Conservation (phyloP, 35 echinoderm and acorn worm genomes). For the Patiria miniata region DNA sequence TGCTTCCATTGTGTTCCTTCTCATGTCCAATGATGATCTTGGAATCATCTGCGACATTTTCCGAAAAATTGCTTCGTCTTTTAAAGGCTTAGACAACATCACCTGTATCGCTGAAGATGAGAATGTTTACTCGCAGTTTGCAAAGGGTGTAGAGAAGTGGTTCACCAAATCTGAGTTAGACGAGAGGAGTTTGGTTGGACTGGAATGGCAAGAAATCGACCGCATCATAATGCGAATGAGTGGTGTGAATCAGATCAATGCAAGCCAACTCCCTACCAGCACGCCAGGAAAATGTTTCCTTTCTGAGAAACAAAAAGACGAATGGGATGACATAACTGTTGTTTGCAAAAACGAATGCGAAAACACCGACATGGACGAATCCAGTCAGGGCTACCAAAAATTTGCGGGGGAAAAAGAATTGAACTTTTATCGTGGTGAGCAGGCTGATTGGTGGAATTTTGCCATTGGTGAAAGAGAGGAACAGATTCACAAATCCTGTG, state of each 20-base stretch:
- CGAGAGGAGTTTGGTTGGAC: slow-evolving; percentile 51
- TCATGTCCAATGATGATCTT: slow-evolving; percentile 41
- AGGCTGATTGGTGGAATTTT: slow-evolving; percentile 73
- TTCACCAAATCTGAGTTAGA: slow-evolving; percentile 18
- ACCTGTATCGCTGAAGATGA: slow-evolving; percentile 49
- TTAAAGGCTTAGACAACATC: slow-evolving; percentile 36
- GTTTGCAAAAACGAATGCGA: slow-evolving; percentile 68
- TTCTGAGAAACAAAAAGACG: slow-evolving; percentile 28
- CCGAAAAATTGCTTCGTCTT: slow-evolving; percentile 50
- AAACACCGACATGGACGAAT: slow-evolving; percentile 70
- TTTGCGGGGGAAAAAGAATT: slow-evolving; percentile 52
- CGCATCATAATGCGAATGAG: slow-evolving; percentile 44
- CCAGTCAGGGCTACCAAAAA: slow-evolving; percentile 34
- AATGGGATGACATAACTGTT: slow-evolving; percentile 69
- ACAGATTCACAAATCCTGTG: slow-evolving; percentile 19
- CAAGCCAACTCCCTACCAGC: slow-evolving; percentile 9
- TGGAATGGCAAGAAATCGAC: slow-evolving; percentile 46
- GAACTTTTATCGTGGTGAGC: slow-evolving; percentile 57
- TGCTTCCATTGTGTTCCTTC: slow-evolving; percentile 47
- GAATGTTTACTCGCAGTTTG: slow-evolving; percentile 14
- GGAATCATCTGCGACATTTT: slow-evolving; percentile 55
- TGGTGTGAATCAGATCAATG: slow-evolving; percentile 1
- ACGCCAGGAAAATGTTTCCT: background rate
- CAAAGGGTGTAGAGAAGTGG: slow-evolving; percentile 30
- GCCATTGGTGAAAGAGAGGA: slow-evolving; percentile 20